phyloP scores from a whole-genome alignment of 2,797 vertebrate genomes.

The Aselliscus stoliczkanus region DNA sequence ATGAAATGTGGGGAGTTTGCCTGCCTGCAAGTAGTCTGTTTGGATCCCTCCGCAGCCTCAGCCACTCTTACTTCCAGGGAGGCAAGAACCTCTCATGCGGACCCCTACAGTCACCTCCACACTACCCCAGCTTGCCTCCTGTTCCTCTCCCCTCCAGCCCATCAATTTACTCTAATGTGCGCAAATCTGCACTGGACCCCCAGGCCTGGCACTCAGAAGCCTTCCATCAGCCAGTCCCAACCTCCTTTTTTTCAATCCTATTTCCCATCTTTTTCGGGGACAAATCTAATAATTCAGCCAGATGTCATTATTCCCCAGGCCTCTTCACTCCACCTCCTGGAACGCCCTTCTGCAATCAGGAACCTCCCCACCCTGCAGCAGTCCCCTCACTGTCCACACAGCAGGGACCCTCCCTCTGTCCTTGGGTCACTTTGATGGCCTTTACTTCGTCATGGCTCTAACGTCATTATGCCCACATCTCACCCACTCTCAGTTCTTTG shows the following conservation, averaged over 20 bases:
- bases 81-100: not conserved
- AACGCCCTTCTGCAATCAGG: not conserved
- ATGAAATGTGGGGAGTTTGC: accelerated
- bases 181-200: not conserved
- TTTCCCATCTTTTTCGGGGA: not conserved
- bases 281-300: not conserved
- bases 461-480: not conserved
- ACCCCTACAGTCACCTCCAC: not conserved
- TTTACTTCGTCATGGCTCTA: not conserved
- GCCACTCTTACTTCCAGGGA: not conserved
- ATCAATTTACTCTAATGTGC: not conserved
- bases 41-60: not conserved
- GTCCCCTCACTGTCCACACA: too few relatives aligned
- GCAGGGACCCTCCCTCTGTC: not conserved
- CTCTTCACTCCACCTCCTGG: not conserved
- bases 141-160: not conserved
- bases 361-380: too few relatives aligned
- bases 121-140: not conserved
- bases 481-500: not conserved
- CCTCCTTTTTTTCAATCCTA: not conserved
- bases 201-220: not conserved
- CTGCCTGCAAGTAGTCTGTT: accelerated
- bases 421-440: not conserved
- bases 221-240: not conserved
- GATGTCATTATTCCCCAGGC: not conserved